A percentile compares a stretch with the other conserved stretches of the same genome.
phyloP scores from a whole-genome alignment of 2,888 invertebrate genomes.

The Tenthredo mesomela region DNA sequence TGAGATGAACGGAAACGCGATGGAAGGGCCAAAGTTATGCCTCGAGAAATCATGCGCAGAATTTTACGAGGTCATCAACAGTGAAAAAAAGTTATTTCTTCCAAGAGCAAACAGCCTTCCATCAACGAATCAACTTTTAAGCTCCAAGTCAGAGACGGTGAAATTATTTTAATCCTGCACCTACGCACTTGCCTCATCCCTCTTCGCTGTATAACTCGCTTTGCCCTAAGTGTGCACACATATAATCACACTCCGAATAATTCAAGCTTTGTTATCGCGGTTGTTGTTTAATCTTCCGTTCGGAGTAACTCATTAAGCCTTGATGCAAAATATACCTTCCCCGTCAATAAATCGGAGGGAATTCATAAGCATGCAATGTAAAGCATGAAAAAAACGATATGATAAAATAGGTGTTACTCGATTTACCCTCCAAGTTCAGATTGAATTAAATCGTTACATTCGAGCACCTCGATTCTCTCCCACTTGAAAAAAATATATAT shows the following conservation, averaged over 20 bases:
- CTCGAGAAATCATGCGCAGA: conserved; percentile 46
- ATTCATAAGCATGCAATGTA: not conserved
- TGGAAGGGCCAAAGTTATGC: conserved; percentile 24
- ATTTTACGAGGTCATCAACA: conserved; percentile 48
- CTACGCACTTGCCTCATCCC: not conserved
- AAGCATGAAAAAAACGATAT: not conserved
- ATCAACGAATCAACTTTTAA: conserved; percentile 46
- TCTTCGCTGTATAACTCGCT: not conserved
- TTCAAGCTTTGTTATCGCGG: conserved; percentile 24
- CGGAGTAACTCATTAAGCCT: not conserved
- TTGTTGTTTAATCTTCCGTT: conserved; percentile 28
- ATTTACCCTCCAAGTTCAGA: not conserved
- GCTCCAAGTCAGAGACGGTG: conserved; percentile 31
- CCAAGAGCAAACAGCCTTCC: conserved; percentile 47
- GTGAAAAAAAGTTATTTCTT: conserved; percentile 26
- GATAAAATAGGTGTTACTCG: not conserved
- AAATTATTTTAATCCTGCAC: conserved; percentile 44
- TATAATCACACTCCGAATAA: not conserved
- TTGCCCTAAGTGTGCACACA: not conserved
- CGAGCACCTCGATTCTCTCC: not conserved
- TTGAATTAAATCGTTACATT: conserved; percentile 11
- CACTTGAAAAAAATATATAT: not conserved
- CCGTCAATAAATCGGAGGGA: not conserved
- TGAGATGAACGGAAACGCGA: conserved; percentile 13
- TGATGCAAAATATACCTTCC: not conserved